phyloP scores from a whole-genome alignment of 1,140 invertebrate species.

The Heliconius congener region DNA sequence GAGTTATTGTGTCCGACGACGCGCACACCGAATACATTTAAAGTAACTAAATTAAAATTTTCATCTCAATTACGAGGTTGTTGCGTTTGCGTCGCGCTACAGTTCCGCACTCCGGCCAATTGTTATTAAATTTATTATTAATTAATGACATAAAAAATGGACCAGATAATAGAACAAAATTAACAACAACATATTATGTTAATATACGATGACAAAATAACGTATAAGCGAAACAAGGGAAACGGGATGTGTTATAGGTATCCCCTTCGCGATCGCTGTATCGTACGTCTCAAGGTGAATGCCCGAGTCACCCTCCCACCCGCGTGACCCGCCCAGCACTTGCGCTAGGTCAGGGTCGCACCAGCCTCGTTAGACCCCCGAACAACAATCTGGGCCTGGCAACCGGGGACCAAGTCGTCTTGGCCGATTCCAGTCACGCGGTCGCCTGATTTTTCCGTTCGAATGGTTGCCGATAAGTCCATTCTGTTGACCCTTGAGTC shows the following conservation, averaged over 20 bases:
- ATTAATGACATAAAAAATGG: neutral
- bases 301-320: slow-evolving; percentile 66
- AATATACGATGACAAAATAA: neutral
- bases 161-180: neutral
- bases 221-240: slow-evolving; percentile 5
- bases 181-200: neutral
- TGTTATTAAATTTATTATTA: neutral
- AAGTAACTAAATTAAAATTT: slow-evolving; percentile 3
- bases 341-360: slow-evolving; percentile 70
- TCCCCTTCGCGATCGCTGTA: slow-evolving; percentile 48
- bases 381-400: slow-evolving; percentile 18
- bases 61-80: neutral
- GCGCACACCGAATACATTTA: neutral
- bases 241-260: slow-evolving; percentile 27
- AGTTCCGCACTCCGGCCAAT: neutral
- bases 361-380: slow-evolving; percentile 54
- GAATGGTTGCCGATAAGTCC: slow-evolving; percentile 70
- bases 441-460: slow-evolving; percentile 72
- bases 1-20: neutral
- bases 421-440: slow-evolving; percentile 53
- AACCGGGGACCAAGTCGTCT: slow-evolving; percentile 44
- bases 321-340: slow-evolving; percentile 71
- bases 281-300: slow-evolving; percentile 74
- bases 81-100: no score
- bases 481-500: slow-evolving; percentile 62